phyloP scores from a whole-genome alignment of 1,140 invertebrate genomes.

The Ostrea edulis region DNA sequence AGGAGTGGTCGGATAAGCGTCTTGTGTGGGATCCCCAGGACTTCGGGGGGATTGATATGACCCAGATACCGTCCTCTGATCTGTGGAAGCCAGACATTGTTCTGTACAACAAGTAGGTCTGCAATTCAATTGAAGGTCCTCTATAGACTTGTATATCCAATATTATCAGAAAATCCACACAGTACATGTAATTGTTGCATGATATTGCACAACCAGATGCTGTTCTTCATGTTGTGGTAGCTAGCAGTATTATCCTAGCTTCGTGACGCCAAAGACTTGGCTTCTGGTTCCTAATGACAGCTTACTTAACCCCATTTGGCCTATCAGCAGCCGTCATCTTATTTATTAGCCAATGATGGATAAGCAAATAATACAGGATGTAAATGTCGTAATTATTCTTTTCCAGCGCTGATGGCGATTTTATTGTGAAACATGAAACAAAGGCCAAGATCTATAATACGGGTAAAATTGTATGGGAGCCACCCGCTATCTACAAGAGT shows the following conservation, averaged over 20 bases:
- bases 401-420: slow-evolving; percentile 79
- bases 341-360: too few species aligned
- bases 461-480: slow-evolving; percentile 97
- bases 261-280: too few species aligned
- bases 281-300: too few species aligned
- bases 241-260: too few species aligned
- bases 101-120: slow-evolving; percentile 96
- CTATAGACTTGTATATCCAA: too few species aligned
- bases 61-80: slow-evolving; percentile 96
- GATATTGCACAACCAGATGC: too few species aligned
- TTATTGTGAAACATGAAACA: slow-evolving; percentile 90
- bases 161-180: too few species aligned
- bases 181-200: too few species aligned
- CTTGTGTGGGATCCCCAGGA: slow-evolving; percentile 97
- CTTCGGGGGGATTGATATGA: slow-evolving; percentile 97
- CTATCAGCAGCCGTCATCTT: too few species aligned
- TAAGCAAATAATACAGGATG: too few species aligned
- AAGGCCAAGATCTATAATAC: slow-evolving; percentile 97
- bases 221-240: too few species aligned
- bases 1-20: slow-evolving; percentile 99
- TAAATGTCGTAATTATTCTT: not conserved
- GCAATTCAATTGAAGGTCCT: not conserved
- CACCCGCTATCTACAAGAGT: slow-evolving; percentile 99
- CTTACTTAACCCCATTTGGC: too few species aligned
- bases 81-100: slow-evolving; percentile 99